Conservation (phyloP, 2,888 invertebrate species). For the Empis livida region DNA sequence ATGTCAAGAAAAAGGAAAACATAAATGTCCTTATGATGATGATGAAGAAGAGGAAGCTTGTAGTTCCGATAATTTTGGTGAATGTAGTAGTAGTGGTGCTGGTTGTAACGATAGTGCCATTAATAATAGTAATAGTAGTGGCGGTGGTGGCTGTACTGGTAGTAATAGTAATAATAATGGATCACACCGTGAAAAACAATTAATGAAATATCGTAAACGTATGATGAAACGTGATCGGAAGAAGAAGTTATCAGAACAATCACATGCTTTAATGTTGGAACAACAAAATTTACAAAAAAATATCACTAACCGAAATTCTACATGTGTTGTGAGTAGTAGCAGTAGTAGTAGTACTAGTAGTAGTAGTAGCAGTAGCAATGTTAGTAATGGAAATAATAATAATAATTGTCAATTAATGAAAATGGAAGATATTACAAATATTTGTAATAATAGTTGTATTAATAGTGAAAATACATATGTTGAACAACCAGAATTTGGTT, state of each 20-base stretch:
- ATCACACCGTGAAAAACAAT: constrained; percentile 32
- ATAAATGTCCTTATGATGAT: constrained; percentile 61
- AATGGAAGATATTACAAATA: constrained; percentile 9
- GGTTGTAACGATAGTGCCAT: not conserved
- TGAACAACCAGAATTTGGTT: constrained; percentile 15
- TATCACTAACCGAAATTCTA: not conserved
- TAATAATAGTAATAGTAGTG: constrained; percentile 4
- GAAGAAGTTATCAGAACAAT: constrained; percentile 7
- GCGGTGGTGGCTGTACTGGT: constrained; percentile 7
- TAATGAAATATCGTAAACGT: constrained; percentile 35
- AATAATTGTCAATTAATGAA: constrained; percentile 11
- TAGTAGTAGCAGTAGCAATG: constrained; percentile 1
- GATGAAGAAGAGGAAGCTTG: constrained; percentile 37
- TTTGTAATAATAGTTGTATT: constrained; percentile 7
- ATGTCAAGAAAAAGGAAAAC: constrained; percentile 63
- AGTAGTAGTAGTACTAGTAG: not conserved
- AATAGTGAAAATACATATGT: constrained; percentile 8
- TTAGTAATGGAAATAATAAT: not conserved
- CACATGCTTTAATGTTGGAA: not conserved
- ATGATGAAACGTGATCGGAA: constrained; percentile 34
- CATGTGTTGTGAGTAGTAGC: not conserved
- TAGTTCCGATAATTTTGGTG: not conserved
- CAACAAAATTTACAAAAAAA: not conserved
- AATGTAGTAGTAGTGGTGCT: not conserved
- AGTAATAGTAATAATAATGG: constrained; percentile 13